Evolutionary conservation across 2,888 invertebrate genomes (phyloP).

Genomic region (Ernsta delagoae): DNA sequence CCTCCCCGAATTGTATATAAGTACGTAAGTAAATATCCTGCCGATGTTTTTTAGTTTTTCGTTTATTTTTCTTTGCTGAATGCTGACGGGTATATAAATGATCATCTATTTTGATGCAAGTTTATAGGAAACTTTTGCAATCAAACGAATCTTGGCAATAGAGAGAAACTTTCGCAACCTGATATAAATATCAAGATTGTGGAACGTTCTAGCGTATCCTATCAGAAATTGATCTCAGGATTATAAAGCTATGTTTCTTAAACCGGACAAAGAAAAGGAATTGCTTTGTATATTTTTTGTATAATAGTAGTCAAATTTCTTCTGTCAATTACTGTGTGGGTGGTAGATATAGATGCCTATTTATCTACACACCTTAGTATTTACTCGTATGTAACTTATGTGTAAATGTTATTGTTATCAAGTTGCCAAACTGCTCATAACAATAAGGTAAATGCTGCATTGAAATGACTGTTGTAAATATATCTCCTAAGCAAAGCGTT

Average conservation of each 20-base stretch:
- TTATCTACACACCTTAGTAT: constrained; percentile 39
- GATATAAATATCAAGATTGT: constrained; percentile 26
- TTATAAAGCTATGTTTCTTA: constrained; percentile 20
- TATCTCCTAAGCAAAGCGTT: constrained; percentile 69
- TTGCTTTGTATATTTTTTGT: constrained; percentile 26
- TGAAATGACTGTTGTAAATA: constrained; percentile 78
- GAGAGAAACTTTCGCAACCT: constrained; percentile 20
- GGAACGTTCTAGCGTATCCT: constrained; percentile 19
- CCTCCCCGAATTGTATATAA: constrained; percentile 10
- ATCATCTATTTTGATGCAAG: constrained; percentile 11
- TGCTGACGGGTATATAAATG: constrained; percentile 1
- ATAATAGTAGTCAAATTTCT: constrained; percentile 52
- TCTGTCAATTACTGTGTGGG: constrained; percentile 78
- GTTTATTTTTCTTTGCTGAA: background rate
- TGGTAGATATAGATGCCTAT: constrained; percentile 37
- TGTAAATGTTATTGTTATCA: constrained; percentile 75
- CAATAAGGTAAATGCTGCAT: constrained; percentile 70
- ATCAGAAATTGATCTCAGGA: constrained; percentile 22
- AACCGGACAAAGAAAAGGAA: constrained; percentile 3
- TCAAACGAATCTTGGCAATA: constrained; percentile 29
- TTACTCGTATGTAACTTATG: no score
- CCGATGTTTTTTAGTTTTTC: background rate
- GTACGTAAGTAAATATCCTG: constrained; percentile 6
- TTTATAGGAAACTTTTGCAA: constrained; percentile 18
- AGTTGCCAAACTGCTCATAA: constrained; percentile 79